Evolutionary conservation across 2,888 invertebrate genomes (phyloP), one percentile per base, ranked within the genome.

Genomic region (Platerodrilus igneus): DNA sequence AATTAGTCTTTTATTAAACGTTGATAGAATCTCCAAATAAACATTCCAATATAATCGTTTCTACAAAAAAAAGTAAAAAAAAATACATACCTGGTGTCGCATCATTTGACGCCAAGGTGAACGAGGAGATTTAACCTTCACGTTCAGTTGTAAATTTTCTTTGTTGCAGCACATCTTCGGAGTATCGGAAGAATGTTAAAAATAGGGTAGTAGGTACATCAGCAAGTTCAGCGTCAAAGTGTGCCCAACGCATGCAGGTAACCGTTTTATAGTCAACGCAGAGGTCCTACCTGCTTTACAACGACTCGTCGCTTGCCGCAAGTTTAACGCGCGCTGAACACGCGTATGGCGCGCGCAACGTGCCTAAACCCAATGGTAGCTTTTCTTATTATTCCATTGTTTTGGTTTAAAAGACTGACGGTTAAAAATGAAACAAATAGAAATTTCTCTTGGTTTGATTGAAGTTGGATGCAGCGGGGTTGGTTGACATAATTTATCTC

Each of bases 51-150:
- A n/a, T n/a, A n/a, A n/a, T n/a, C n/a, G n/a, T n/a, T n/a, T n/a
- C n/a, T n/a, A n/a, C n/a, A n/a, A n/a, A 21, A 21, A 21, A n/a
- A n/a, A 31, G 22, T 22, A 34, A 26, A 33, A 29, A 20, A 26
- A 18, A 14, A 11, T 40, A 58, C 64, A 67, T 72, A 78, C 77
- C 75, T 75, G 76, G n/a, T n/a, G n/a, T 63, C 71, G 69, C 52
- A 67, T 72, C 46, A 74, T 70, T 68, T 76, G 73, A 51, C 74
- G 70, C 73, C 75, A 76, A 38, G 77, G 76, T 40, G 76, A 75
- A 45, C 71, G 72, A 48, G 74, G 73, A 16, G 48, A 47, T 37
- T 47, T 46, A 5, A 54, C 37, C 39, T 50, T 56, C 59, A 68
- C 69, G 54, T 63, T 65, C 55, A 69, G 29, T 30, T 55, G 47